A percentile compares a stretch with the other conserved stretches of the same genome.
Conservation (phyloP, 2,888 invertebrate species). For the Leptopilina myrica region DNA sequence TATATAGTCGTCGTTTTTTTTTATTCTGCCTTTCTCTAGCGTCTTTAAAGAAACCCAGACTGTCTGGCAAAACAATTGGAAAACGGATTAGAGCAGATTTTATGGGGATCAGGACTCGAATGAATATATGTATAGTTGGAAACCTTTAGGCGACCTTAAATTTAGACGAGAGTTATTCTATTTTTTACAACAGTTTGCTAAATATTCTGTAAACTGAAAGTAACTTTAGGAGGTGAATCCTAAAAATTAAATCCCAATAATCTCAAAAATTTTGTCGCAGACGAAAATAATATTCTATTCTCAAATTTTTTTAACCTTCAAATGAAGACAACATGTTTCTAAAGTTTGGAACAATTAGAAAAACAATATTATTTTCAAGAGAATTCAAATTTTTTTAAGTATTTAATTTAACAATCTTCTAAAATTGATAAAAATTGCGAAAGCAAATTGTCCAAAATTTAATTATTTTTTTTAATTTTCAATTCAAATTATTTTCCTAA, state of each 20-base stretch:
- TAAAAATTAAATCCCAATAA: too few species aligned
- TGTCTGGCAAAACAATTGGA: conserved; percentile 28
- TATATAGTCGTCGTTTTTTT: neutral
- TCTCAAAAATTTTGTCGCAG: too few species aligned
- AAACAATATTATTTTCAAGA: too few species aligned
- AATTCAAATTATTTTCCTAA: too few species aligned
- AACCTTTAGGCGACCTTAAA: neutral
- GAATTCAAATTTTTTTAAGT: too few species aligned
- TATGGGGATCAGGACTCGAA: conserved; percentile 22
- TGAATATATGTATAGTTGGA: neutral
- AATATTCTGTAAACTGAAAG: neutral
- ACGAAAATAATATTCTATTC: neutral
- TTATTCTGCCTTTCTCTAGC: neutral
- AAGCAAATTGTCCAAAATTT: too few species aligned
- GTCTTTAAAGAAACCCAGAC: conserved; percentile 1
- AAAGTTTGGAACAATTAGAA: too few species aligned
- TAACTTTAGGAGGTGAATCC: too few species aligned
- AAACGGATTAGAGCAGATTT: conserved; percentile 36
- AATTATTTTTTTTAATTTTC: too few species aligned
- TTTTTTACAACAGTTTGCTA: conserved; percentile 1
- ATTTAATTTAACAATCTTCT: too few species aligned
- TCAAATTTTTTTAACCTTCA: neutral
- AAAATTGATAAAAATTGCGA: too few species aligned
- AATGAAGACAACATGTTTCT: too few species aligned
- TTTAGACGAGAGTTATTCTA: neutral